Percentiles rank a stretch among this genome's conserved stretches.
phyloP scores from a whole-genome alignment of 2,113 vertebrate species.

The Forbesichthys agassizii region DNA sequence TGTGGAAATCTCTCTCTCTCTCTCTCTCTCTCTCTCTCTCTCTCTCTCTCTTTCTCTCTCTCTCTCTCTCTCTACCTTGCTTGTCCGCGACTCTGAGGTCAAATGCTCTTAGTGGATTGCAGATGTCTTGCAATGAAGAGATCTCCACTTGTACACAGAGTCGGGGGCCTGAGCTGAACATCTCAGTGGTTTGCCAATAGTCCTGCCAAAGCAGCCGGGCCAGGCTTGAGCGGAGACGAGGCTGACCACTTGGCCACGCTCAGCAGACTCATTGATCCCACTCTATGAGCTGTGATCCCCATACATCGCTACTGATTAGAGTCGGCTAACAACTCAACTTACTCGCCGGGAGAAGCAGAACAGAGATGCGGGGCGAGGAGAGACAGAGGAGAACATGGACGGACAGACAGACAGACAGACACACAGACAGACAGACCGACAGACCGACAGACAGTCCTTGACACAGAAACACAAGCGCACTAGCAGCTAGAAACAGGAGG shows the following conservation, averaged over 20 bases:
- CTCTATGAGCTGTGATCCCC: constrained; percentile 54
- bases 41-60: not conserved
- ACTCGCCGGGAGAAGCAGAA: not conserved
- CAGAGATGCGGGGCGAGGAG: too few species aligned
- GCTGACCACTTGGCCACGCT: constrained; percentile 63
- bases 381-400: too few species aligned
- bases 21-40: not conserved
- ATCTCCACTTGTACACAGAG: constrained; percentile 36
- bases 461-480: not conserved
- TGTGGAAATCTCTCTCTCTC: not conserved
- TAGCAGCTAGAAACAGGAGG: constrained; percentile 21
- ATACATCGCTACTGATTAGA: constrained; percentile 61
- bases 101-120: constrained; percentile 8
- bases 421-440: too few species aligned
- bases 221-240: constrained; percentile 60
- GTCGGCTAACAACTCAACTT: constrained; percentile 47
- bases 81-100: constrained; percentile 14
- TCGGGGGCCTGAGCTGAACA: constrained; percentile 30
- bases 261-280: constrained; percentile 67
- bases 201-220: constrained; percentile 59
- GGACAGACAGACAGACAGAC: too few species aligned
- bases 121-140: constrained; percentile 38
- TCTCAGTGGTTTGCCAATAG: constrained; percentile 55
- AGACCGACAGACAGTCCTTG: too few species aligned
- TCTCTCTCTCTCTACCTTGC: not conserved